These are phyloP conservation scores for Salvelinus namaycush DNA, from an alignment of 2,113 vertebrate species.

Conservation along the genomic window DNA sequence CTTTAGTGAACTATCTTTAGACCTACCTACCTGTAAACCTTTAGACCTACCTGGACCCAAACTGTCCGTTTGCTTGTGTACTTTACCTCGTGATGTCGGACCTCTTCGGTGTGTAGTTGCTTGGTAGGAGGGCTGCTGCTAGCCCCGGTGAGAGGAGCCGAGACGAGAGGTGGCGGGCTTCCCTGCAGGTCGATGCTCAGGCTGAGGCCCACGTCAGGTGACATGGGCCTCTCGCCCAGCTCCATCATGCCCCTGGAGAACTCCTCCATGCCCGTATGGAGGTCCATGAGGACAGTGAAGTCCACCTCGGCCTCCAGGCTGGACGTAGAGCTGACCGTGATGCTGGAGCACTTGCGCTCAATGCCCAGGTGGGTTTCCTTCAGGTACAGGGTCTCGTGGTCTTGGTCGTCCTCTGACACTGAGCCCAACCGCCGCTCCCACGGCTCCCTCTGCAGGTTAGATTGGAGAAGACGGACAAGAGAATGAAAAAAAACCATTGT, in stretches of 20 bases:
- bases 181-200: constrained; percentile 64
- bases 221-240: constrained; percentile 81
- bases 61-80: constrained; percentile 18
- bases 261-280: constrained; percentile 92
- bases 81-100: constrained; percentile 56
- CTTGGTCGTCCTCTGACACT: constrained; percentile 88
- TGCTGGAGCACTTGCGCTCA: constrained; percentile 96
- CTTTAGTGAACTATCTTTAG: background rate
- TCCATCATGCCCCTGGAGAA: constrained; percentile 92
- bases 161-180: constrained; percentile 41
- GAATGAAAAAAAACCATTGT: background rate
- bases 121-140: constrained; percentile 63
- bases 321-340: constrained; percentile 95
- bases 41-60: background rate
- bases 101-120: constrained; percentile 51
- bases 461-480: constrained; percentile 5
- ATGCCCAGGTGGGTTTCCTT: constrained; percentile 96
- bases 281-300: constrained; percentile 94
- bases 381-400: constrained; percentile 87
- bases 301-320: constrained; percentile 95
- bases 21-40: too few species aligned
- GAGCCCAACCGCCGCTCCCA: constrained; percentile 79
- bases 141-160: constrained; percentile 43
- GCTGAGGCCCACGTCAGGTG: constrained; percentile 84
- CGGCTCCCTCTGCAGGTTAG: constrained; percentile 67